Evolutionary conservation across 2,113 vertebrate species (phyloP), one percentile per base, ranked within the genome.

Genomic region (Ptychochromis oligacanthus): DNA sequence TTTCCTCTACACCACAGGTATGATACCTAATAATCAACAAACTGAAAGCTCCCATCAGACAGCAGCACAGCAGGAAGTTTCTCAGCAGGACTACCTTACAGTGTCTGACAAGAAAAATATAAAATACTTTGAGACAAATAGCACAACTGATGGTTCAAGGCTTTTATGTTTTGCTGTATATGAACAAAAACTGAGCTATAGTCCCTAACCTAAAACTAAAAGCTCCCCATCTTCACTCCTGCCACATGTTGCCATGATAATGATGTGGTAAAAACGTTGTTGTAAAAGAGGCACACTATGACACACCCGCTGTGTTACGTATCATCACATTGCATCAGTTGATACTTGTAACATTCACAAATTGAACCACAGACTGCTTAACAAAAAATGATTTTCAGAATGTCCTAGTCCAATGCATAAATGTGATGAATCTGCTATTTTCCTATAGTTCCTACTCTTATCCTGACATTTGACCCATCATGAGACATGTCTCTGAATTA

Each of bases 1-100:
- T 57, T 72, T 18, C 75, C 67, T 24, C 22, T 75, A 34, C 86
- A 14, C 74, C 84, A 36, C 81, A 79, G 76, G 84, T 79, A 78
- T 80, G 84, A 87, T 84, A 67, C 82, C 76, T 46, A 28, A 58
- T 79, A 88, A 85, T 90, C 90, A 87, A 77, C 55, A 28, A 79
- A 46, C 57, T 77, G 56, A 84, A 84, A 84, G 81, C 81, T 82
- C 83, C 81, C 58, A 72, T 86, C 76, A 86, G 72, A 88, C 79
- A 80, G 60, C 78, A 31, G 80, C 83, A 56, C 82, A 77, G 75
- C 84, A 58, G 58, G 11, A 34, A 79, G 34, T 26, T 40, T 79
- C 85, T 61, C 85, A 85, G 82, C 85, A 74, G 62, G 77, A 36
- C 6, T 9, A 22, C 55, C 72, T 75, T 83, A 13, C 6, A 46